These are phyloP conservation scores for Leptinotarsa rubiginosa DNA, from an alignment of 2,888 invertebrate genomes.

Conservation along the genomic window DNA sequence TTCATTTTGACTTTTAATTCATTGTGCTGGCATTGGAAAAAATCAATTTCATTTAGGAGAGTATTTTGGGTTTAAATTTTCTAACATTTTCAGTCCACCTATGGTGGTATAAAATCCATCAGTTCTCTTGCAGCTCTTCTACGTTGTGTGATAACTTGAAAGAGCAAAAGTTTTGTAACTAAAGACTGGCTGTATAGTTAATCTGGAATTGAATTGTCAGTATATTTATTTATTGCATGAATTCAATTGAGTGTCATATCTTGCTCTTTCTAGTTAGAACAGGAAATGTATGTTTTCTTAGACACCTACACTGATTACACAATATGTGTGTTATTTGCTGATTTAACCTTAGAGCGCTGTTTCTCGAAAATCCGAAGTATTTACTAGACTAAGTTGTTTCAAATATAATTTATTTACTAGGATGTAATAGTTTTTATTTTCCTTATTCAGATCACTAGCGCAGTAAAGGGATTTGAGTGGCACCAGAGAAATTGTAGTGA, in stretches of 20 bases:
- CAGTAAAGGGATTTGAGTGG: constrained; percentile 34
- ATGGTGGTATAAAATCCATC: background rate
- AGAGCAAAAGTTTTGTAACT: background rate
- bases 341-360: constrained; percentile 19
- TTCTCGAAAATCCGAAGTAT: constrained; percentile 28
- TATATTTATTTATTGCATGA: background rate
- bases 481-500: constrained; percentile 33
- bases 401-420: constrained; percentile 33
- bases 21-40: too few relatives aligned
- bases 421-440: constrained; percentile 19
- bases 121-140: background rate
- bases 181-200: background rate
- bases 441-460: constrained; percentile 15
- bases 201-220: background rate
- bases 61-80: too few relatives aligned
- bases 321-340: constrained; percentile 3
- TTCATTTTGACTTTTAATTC: too few relatives aligned
- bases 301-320: background rate
- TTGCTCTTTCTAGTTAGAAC: constrained; percentile 4
- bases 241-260: background rate
- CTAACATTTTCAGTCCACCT: background rate
- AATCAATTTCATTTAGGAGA: too few relatives aligned
- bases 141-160: background rate
- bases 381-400: constrained; percentile 31
- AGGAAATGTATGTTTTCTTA: background rate